phyloP scores from a whole-genome alignment of 2,797 vertebrate genomes.

The Mycteria americana region DNA sequence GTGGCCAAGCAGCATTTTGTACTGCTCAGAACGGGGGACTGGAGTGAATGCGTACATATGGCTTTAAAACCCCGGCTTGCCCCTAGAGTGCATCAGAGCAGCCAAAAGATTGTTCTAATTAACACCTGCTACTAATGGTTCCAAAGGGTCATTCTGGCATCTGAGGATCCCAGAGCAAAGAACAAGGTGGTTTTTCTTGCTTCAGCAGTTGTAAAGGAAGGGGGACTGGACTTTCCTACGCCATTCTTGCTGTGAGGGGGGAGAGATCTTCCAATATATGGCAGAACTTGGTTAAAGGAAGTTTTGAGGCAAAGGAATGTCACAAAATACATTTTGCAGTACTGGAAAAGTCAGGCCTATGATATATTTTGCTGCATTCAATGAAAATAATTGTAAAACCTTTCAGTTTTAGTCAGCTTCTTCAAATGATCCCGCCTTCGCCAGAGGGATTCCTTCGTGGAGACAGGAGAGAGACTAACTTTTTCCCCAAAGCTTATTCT shows the following conservation, averaged over 20 bases:
- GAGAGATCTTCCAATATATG: not conserved
- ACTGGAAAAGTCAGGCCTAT: not conserved
- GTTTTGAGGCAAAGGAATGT: not conserved
- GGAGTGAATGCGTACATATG: rapidly evolving
- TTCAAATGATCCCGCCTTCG: not conserved
- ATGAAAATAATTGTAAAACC: not conserved
- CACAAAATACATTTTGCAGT: not conserved
- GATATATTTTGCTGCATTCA: not conserved
- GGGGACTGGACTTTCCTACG: not conserved
- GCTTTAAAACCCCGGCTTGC: not conserved
- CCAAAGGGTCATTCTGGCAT: not conserved
- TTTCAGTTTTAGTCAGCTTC: not conserved
- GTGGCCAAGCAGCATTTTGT: not conserved
- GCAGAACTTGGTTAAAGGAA: not conserved
- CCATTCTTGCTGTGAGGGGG: not conserved
- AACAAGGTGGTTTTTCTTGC: not conserved
- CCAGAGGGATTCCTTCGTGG: not conserved
- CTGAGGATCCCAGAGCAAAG: not conserved
- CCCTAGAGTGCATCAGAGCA: not conserved
- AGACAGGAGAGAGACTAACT: not conserved
- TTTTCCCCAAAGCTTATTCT: not conserved
- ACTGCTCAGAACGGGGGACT: not conserved
- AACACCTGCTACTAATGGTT: slow-evolving; percentile 1
- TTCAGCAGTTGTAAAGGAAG: not conserved
- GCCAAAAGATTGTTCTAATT: slow-evolving; percentile 15